A percentile compares a stretch with the other conserved stretches of the same genome.
Conservation (phyloP, 92 coral and sea anemone genomes). For the Actinostola sp. region DNA sequence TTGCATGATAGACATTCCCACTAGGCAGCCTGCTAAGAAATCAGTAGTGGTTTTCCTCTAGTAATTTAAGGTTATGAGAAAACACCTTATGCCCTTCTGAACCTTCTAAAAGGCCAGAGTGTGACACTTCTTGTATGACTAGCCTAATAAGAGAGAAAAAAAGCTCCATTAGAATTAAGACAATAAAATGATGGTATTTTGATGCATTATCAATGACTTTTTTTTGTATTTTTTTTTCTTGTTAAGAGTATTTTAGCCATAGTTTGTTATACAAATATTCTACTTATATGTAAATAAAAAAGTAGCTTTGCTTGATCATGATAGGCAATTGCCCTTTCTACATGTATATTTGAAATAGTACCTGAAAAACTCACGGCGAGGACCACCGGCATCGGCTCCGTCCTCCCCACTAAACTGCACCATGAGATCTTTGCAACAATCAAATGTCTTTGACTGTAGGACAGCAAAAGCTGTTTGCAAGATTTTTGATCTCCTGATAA, state of each 20-base stretch:
- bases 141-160: conserved; percentile 24
- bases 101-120: conserved; percentile 34
- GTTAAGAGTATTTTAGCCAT: no score
- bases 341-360: background rate
- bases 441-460: background rate
- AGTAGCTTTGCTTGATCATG: conserved; percentile 3
- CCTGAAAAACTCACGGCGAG: conserved; percentile 32
- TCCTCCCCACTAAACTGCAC: conserved; percentile 41
- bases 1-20: conserved; percentile 34
- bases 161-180: no score
- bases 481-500: no score
- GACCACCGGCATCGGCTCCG: conserved; percentile 34
- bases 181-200: background rate
- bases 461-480: conserved; percentile 27
- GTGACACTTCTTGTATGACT: conserved; percentile 27
- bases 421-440: conserved; percentile 23
- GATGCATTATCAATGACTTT: background rate
- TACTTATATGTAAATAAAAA: background rate
- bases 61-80: conserved; percentile 31
- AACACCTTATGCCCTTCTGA: conserved; percentile 36
- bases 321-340: background rate
- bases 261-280: no score
- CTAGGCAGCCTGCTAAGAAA: conserved; percentile 42
- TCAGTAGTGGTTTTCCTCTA: conserved; percentile 40
- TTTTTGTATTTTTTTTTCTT: no score